Percentiles rank a stretch among this genome's conserved stretches.
These are phyloP conservation scores for Corydoras maculifer DNA, from an alignment of 2,113 vertebrate species.

Conservation along the genomic window DNA sequence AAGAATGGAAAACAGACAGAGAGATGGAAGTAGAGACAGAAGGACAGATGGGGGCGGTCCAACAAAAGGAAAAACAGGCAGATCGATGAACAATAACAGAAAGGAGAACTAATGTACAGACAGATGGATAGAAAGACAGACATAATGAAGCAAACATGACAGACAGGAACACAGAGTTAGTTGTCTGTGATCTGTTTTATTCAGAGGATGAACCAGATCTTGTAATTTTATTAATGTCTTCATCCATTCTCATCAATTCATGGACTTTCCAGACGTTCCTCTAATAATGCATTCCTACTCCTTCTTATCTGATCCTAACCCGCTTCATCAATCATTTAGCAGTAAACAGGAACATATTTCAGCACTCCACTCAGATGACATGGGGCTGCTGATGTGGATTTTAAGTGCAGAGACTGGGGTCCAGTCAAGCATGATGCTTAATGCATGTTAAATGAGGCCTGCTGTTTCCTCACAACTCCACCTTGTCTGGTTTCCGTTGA, in stretches of 20 bases:
- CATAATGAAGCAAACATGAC: too few relatives aligned
- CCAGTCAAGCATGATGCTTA: constrained; percentile 13
- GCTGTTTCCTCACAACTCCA: not conserved
- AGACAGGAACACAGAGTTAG: not conserved
- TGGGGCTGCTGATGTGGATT: not conserved
- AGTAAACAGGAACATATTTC: constrained; percentile 7
- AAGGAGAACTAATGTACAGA: too few relatives aligned
- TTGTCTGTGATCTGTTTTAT: not conserved
- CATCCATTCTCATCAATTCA: constrained; percentile 1
- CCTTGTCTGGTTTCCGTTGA: not conserved
- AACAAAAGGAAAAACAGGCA: too few relatives aligned
- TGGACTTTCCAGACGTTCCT: not conserved
- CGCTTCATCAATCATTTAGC: constrained; percentile 2
- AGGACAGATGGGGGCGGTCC: too few relatives aligned
- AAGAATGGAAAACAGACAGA: too few relatives aligned
- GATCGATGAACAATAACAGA: too few relatives aligned
- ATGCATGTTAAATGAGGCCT: constrained; percentile 20
- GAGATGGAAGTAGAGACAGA: too few relatives aligned
- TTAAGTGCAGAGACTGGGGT: not conserved
- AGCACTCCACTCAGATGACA: not conserved
- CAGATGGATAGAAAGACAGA: too few relatives aligned
- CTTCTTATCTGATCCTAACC: not conserved
- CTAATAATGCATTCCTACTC: not conserved
- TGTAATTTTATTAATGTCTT: not conserved
- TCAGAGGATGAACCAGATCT: too few relatives aligned